Evolutionary conservation across 2,888 invertebrate genomes (phyloP).

Genomic region (Diploptera punctata): DNA sequence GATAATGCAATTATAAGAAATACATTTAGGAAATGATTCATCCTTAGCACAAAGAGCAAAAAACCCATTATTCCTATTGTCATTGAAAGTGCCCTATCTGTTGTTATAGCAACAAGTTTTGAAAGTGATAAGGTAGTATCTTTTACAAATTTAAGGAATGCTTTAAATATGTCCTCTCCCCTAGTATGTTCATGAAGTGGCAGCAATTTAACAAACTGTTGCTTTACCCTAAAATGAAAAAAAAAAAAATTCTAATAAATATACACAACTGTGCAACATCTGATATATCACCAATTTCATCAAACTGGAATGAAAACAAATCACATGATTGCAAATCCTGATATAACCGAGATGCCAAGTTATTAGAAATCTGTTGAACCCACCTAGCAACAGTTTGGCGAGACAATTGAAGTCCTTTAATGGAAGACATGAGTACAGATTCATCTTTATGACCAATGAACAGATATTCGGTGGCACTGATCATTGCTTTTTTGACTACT

Average conservation of each 20-base stretch:
- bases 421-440: slow-evolving; percentile 6
- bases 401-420: not conserved
- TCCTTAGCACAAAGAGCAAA: no score
- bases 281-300: slow-evolving; percentile 1
- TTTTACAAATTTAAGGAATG: not conserved
- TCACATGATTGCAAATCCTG: not conserved
- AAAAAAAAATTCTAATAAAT: not conserved
- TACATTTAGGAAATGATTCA: no score
- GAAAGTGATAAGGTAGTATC: no score
- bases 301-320: not conserved
- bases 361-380: not conserved
- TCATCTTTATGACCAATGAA: not conserved
- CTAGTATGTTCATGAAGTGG: not conserved
- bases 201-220: not conserved
- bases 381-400: not conserved
- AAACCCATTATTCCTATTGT: no score
- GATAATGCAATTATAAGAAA: no score
- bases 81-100: no score
- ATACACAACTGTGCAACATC: not conserved
- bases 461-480: not conserved
- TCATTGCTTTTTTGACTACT: slow-evolving; percentile 5
- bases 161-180: not conserved
- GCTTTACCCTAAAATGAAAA: not conserved
- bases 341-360: not conserved
- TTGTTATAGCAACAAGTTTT: no score